Evolutionary conservation across 1,140 invertebrate species (phyloP), one percentile per base, ranked within the genome.

Genomic region (Leptinotarsa undecemlineata): DNA sequence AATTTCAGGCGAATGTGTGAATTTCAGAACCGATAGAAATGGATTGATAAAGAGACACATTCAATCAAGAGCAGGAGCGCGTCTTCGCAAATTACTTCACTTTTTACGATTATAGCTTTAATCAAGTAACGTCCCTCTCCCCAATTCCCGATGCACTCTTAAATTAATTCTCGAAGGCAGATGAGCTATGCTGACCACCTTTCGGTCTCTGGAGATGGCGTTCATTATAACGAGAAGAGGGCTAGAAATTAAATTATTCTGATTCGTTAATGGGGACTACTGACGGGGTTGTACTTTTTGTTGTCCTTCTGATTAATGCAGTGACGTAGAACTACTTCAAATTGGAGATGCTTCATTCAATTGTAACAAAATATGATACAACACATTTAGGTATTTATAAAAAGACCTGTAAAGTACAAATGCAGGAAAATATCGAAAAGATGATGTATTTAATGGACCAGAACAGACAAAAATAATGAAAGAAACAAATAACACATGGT

Each of bases 181-280:
- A 75, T 75, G 74, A 72, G 74, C 64, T 67, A 67, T 26, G 64
- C n/a, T 67, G 64, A 67, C 64, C 64, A 67, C 64, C 64, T 67
- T 67, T 15, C 68, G 70, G 61, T 69, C 68, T 68, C 48, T 33
- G 26, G 74, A 68, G 70, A 60, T 61, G 15, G 68, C 74, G 57
- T 75, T 75, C 74, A 72, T 75, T 75, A 75, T 68, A 72, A 69
- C 73, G 67, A 66, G 61, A 64, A 64, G 73, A 74, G 67, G 68
- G 74, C 68, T 42, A 63, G 57, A 75, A 75, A 75, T 75, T 75
- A 75, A 75, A 75, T 75, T 75, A 74, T 71, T 74, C 74, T 72
- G 71, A 72, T 64, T 75, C 74, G 74, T 75, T 75, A 75, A 68
- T 48, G 69, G 68, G 33, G 23, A 70, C 15, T 70, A n/a, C 51